These are phyloP conservation scores for Pycnonotus jocosus DNA, from an alignment of 2,113 vertebrate species.

Conservation along the genomic window DNA sequence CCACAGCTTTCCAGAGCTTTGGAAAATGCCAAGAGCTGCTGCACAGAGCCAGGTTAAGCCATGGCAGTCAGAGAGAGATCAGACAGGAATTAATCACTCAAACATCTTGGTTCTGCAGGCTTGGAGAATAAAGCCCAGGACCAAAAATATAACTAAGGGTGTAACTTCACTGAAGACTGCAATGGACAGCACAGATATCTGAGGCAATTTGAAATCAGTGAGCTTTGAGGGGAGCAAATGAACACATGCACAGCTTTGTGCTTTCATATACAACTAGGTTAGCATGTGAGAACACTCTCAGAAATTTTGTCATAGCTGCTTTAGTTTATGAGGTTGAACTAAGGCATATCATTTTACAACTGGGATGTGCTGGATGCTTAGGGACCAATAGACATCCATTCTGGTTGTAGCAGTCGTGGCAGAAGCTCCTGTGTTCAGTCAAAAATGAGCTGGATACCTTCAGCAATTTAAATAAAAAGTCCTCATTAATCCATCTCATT, in stretches of 20 bases:
- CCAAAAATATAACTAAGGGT: background rate
- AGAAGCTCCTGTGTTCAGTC: background rate
- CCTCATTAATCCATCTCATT: constrained; percentile 59
- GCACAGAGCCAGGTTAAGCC: background rate
- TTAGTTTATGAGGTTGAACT: background rate
- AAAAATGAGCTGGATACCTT: constrained; percentile 13
- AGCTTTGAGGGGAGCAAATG: background rate
- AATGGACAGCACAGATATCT: background rate
- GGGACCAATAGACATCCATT: background rate
- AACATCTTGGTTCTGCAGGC: background rate
- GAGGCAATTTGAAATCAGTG: background rate
- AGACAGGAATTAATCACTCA: background rate
- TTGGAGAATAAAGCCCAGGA: background rate
- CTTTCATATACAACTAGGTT: background rate
- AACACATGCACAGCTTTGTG: background rate
- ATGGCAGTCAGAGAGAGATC: background rate
- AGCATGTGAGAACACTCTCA: background rate
- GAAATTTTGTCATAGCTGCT: background rate
- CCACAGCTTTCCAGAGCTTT: background rate
- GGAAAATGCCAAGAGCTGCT: background rate
- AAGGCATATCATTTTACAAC: background rate
- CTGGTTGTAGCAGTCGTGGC: background rate
- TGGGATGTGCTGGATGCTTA: background rate
- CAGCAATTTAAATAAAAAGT: constrained; percentile 39
- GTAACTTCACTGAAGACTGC: background rate